These are phyloP conservation scores for Ptilorrhoa leucosticta DNA, from an alignment of 2,113 vertebrate genomes.

Conservation along the genomic window DNA sequence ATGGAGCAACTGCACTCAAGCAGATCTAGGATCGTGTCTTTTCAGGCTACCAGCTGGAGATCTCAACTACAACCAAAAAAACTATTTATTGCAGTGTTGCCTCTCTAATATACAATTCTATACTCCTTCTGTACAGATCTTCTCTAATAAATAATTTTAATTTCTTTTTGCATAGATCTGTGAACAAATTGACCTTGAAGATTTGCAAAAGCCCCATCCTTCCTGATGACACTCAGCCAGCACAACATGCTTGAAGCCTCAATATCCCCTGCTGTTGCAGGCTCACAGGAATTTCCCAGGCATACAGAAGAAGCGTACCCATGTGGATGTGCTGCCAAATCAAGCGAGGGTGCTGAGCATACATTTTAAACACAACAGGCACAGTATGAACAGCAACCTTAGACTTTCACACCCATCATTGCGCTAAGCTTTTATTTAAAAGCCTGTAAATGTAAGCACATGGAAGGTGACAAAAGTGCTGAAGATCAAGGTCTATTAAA, in stretches of 20 bases:
- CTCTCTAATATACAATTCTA: background rate
- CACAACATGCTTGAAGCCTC: background rate
- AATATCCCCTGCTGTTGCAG: background rate
- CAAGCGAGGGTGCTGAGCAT: background rate
- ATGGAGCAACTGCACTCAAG: background rate
- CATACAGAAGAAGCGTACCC: background rate
- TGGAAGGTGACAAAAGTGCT: background rate
- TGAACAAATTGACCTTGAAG: background rate
- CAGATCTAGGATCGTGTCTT: background rate
- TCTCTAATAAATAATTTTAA: background rate
- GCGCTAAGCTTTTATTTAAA: background rate
- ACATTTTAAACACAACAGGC: background rate
- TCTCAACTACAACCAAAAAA: background rate
- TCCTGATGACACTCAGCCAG: background rate
- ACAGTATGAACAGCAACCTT: background rate
- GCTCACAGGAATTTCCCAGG: background rate
- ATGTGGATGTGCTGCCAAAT: background rate
- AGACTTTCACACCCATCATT: background rate
- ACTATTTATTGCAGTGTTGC: background rate
- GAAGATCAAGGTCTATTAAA: background rate
- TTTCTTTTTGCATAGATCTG: background rate
- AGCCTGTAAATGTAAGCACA: background rate
- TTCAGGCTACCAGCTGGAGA: background rate
- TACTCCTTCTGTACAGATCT: background rate
- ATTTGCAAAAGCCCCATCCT: background rate